These are phyloP conservation scores for Lycaon pictus DNA, from an alignment of 2,113 vertebrate genomes.

Conservation along the genomic window DNA sequence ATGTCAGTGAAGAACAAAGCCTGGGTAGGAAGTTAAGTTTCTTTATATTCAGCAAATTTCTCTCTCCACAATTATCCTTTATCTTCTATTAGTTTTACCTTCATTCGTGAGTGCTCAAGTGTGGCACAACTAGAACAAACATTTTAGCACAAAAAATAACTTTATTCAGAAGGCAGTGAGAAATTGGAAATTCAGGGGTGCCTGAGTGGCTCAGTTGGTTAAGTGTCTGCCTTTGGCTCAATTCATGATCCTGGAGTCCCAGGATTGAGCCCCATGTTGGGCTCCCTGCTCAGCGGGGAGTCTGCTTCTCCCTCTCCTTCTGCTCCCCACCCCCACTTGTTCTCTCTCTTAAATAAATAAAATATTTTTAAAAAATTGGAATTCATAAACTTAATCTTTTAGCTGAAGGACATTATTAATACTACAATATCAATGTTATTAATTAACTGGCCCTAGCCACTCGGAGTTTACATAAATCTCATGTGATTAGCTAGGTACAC, in stretches of 20 bases:
- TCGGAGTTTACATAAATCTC: neutral
- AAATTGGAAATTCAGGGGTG: neutral
- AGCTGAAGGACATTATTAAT: constrained; percentile 11
- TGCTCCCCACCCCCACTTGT: too few species aligned
- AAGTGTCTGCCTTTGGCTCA: too few species aligned
- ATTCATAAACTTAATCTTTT: neutral
- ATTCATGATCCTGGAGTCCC: too few species aligned
- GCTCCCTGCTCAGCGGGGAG: too few species aligned
- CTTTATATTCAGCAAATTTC: neutral
- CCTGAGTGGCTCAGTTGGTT: too few species aligned
- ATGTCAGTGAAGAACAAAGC: neutral
- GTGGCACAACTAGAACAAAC: neutral
- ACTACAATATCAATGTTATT: neutral
- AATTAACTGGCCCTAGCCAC: neutral
- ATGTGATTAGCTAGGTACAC: neutral
- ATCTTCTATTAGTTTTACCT: neutral
- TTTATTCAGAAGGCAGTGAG: constrained; percentile 47
- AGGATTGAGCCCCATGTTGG: too few species aligned
- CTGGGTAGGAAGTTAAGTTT: neutral
- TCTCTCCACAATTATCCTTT: neutral
- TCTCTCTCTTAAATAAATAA: too few species aligned
- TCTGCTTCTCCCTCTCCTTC: too few species aligned
- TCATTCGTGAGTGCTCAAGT: neutral
- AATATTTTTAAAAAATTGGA: too few species aligned
- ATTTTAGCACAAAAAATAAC: constrained; percentile 25